Conservation (phyloP, 2,888 invertebrate species). For the Pomacea canaliculata region DNA sequence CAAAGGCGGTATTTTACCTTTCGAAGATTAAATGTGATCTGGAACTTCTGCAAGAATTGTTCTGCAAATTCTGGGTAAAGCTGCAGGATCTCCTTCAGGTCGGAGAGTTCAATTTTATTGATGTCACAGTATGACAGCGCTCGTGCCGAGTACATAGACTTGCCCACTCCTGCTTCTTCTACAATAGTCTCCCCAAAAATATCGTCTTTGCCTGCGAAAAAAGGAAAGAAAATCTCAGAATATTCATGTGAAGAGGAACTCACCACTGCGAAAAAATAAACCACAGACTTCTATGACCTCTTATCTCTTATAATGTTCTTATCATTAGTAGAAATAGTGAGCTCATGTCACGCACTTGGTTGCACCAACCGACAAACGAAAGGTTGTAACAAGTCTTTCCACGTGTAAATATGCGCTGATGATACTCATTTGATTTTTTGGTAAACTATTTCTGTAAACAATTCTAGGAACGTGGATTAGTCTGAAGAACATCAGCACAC, state of each 20-base stretch:
- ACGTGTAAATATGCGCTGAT: no score
- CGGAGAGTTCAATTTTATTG: conserved; percentile 66
- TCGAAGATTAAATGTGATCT: conserved; percentile 67
- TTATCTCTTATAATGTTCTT: no score
- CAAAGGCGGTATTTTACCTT: conserved; percentile 49
- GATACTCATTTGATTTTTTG: no score
- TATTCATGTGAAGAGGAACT: not conserved
- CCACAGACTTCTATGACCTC: no score
- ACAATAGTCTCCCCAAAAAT: conserved; percentile 67
- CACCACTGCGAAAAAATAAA: no score
- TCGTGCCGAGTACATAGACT: conserved; percentile 67
- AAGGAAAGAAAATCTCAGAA: not conserved
- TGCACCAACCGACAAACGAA: no score
- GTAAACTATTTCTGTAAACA: no score
- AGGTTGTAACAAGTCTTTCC: no score
- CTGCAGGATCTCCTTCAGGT: conserved; percentile 64
- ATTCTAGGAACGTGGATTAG: no score
- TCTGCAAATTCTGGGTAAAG: conserved; percentile 69
- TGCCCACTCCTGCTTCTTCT: conserved; percentile 55
- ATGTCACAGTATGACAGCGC: conserved; percentile 69
- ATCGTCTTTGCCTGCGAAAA: conserved; percentile 66
- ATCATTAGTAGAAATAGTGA: no score
- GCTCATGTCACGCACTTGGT: no score
- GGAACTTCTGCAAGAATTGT: conserved; percentile 62
- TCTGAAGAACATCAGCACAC: no score